Percentiles rank a stretch among this genome's conserved stretches.
phyloP scores from a whole-genome alignment of 2,797 vertebrate species.

The Somateria mollissima region DNA sequence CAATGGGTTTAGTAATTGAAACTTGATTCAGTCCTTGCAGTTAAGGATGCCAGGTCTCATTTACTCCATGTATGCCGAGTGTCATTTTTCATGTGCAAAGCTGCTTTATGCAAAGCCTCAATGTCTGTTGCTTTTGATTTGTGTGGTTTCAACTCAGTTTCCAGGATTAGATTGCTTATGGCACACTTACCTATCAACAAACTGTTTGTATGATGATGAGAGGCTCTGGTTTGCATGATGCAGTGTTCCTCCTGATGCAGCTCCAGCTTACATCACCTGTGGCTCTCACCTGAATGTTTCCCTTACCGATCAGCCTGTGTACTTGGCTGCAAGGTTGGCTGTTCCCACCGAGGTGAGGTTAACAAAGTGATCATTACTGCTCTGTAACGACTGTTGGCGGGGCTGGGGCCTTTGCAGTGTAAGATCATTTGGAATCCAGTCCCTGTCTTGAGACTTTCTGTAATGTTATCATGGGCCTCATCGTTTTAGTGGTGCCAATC shows the following conservation, averaged over 20 bases:
- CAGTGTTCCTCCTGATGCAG: background rate
- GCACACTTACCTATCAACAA: background rate
- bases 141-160: background rate
- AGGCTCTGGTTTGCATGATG: background rate
- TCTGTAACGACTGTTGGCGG: fast-evolving
- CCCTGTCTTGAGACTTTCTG: background rate
- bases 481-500: background rate
- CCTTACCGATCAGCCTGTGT: background rate
- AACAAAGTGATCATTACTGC: background rate
- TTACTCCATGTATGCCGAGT: background rate
- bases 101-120: background rate
- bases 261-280: background rate
- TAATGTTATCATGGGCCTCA: fast-evolving
- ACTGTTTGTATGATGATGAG: background rate
- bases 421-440: background rate
- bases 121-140: background rate
- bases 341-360: background rate
- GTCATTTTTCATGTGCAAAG: conserved; percentile 24
- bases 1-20: background rate
- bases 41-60: background rate
- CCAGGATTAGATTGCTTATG: conserved; percentile 16
- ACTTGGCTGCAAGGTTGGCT: background rate
- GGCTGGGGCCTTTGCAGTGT: background rate
- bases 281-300: background rate
- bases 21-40: background rate